Conservation (phyloP, 2,113 vertebrate species). For the Hiodon alosoides region DNA sequence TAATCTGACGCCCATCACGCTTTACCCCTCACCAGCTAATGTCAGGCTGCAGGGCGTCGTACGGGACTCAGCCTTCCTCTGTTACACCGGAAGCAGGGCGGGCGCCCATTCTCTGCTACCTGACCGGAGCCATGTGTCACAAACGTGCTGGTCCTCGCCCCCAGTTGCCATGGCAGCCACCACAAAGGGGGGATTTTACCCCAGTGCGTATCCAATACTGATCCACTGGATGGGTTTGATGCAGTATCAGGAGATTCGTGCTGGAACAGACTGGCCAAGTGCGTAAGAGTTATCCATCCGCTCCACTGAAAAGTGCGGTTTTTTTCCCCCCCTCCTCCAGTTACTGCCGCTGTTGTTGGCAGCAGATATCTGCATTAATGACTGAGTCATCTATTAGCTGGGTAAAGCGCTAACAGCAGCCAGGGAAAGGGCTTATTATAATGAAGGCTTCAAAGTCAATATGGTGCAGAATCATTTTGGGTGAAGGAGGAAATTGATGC, state of each 20-base stretch:
- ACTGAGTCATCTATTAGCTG: constrained; percentile 4
- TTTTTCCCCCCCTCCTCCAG: neutral
- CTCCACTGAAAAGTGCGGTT: too few species aligned
- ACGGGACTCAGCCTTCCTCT: too few species aligned
- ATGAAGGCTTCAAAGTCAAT: constrained; percentile 13
- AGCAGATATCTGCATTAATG: constrained; percentile 24
- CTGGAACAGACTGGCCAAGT: constrained; percentile 28
- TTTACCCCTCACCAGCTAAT: neutral
- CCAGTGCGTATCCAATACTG: too few species aligned
- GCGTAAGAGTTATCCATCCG: constrained; percentile 5
- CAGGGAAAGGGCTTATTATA: neutral
- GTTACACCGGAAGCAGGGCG: neutral
- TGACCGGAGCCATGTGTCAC: neutral
- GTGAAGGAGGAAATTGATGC: neutral
- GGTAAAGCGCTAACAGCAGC: neutral
- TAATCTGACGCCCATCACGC: constrained; percentile 9
- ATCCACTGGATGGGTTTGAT: too few species aligned
- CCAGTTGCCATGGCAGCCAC: too few species aligned
- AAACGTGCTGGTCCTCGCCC: too few species aligned
- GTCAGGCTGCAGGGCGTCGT: neutral
- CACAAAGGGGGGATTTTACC: too few species aligned
- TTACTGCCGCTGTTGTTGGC: neutral
- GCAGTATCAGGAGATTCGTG: too few species aligned
- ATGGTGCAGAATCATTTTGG: neutral
- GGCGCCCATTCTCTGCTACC: neutral